Evolutionary conservation across 2,113 vertebrate species (phyloP).

Genomic region (Apistogramma diplotaenia): DNA sequence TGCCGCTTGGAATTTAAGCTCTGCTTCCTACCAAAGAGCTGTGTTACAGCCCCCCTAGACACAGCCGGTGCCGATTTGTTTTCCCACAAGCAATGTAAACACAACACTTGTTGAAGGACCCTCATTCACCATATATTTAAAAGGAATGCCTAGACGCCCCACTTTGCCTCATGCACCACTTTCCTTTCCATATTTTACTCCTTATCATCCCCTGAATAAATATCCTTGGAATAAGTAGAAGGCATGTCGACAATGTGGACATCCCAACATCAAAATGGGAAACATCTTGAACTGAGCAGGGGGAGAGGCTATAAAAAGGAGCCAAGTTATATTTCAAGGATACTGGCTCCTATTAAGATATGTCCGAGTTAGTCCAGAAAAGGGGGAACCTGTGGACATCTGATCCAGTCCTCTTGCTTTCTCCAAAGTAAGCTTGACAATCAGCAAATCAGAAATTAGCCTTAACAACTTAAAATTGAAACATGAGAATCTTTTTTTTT

Average conservation of each 20-base stretch:
- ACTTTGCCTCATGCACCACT: not conserved
- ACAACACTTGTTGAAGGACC: constrained; percentile 68
- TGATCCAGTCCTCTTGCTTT: constrained; percentile 42
- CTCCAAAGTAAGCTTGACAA: constrained; percentile 75
- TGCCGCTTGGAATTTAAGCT: constrained; percentile 59
- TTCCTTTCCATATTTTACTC: constrained; percentile 26
- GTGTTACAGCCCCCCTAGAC: constrained; percentile 56
- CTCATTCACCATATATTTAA: constrained; percentile 58
- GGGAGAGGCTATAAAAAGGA: constrained; percentile 38
- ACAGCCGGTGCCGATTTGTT: constrained; percentile 55
- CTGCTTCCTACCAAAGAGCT: constrained; percentile 43
- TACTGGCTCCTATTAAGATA: constrained; percentile 43
- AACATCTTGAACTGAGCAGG: constrained; percentile 39
- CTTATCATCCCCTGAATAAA: constrained; percentile 40
- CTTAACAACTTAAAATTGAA: constrained; percentile 66
- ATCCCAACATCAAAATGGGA: constrained; percentile 38
- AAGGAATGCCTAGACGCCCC: constrained; percentile 22
- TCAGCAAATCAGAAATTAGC: constrained; percentile 79
- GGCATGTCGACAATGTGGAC: constrained; percentile 12
- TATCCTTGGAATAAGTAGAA: constrained; percentile 46
- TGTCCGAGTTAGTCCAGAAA: constrained; percentile 40
- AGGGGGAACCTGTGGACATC: constrained; percentile 39
- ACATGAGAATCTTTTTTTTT: constrained; percentile 22
- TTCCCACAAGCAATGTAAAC: constrained; percentile 68
- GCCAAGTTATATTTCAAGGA: constrained; percentile 60